Conservation (phyloP, 2,888 invertebrate genomes). For the Cataglyphis altisquamis region DNA sequence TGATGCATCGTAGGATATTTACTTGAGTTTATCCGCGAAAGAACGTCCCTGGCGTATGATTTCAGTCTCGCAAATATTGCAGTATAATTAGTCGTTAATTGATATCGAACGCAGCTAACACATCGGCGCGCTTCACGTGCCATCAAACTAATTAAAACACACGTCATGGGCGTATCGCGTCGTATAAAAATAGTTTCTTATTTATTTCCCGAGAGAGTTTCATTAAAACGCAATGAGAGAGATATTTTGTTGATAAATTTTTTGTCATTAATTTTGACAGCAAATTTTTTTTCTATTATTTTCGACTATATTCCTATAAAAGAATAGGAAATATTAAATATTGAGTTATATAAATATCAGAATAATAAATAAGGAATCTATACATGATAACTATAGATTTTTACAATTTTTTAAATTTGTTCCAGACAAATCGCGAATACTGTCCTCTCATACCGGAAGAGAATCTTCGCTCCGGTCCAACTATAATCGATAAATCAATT, state of each 20-base stretch:
- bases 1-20: not conserved
- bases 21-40: not conserved
- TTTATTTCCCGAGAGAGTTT: not conserved
- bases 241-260: slow-evolving; percentile 2
- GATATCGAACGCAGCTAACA: slow-evolving; percentile 11
- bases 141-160: slow-evolving; percentile 32
- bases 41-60: not conserved
- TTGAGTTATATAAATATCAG: not conserved
- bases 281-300: not conserved
- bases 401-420: not conserved
- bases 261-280: not conserved
- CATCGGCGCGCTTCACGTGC: not conserved
- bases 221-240: not conserved
- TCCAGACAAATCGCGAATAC: not conserved
- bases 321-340: not conserved
- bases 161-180: not conserved
- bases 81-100: slow-evolving; percentile 33
- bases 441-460: not conserved
- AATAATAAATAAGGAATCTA: not conserved
- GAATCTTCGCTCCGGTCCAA: not conserved
- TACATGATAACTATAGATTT: not conserved
- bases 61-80: not conserved
- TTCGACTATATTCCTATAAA: not conserved
- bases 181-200: not conserved
- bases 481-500: not conserved